Evolutionary conservation across 1,140 invertebrate species (phyloP).

Genomic region (Andrena cerasifolii): DNA sequence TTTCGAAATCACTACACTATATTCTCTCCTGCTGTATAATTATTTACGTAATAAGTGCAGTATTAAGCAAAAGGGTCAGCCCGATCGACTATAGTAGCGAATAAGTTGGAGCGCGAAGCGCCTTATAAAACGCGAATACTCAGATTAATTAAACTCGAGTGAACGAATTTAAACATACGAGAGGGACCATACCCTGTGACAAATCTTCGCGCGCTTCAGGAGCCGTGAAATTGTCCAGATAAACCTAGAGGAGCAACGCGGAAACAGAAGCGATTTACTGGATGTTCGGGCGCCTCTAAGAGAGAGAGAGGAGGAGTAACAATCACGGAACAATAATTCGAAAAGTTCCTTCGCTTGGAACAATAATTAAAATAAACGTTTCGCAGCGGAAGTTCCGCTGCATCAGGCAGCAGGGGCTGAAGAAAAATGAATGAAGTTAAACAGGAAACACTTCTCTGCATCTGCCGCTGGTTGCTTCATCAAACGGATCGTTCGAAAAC

Average conservation of each 20-base stretch:
- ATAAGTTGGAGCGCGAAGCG: too few species aligned
- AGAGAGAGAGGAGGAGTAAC: not conserved
- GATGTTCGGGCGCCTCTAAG: not conserved
- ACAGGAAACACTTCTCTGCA: slow-evolving; percentile 46
- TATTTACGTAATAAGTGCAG: too few species aligned
- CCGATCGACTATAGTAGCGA: too few species aligned
- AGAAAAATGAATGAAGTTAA: slow-evolving; percentile 53
- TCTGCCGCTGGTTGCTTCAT: slow-evolving; percentile 52
- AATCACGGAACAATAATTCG: slow-evolving; percentile 41
- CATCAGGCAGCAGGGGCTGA: not conserved
- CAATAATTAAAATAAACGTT: slow-evolving; percentile 53
- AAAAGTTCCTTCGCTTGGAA: slow-evolving; percentile 49
- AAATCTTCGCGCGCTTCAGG: slow-evolving; percentile 10
- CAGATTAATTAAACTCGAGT: too few species aligned
- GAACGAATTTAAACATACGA: too few species aligned
- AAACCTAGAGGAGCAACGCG: slow-evolving; percentile 24
- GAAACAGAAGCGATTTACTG: slow-evolving; percentile 26
- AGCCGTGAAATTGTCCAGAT: not conserved
- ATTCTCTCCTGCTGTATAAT: too few species aligned
- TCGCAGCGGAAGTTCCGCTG: slow-evolving; percentile 7
- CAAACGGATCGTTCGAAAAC: slow-evolving; percentile 56
- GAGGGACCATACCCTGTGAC: not conserved
- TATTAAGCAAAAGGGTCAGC: too few species aligned
- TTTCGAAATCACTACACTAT: too few species aligned
- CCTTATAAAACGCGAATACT: too few species aligned